phyloP scores from a whole-genome alignment of 1,140 invertebrate species.

The Cydia fagiglandana region DNA sequence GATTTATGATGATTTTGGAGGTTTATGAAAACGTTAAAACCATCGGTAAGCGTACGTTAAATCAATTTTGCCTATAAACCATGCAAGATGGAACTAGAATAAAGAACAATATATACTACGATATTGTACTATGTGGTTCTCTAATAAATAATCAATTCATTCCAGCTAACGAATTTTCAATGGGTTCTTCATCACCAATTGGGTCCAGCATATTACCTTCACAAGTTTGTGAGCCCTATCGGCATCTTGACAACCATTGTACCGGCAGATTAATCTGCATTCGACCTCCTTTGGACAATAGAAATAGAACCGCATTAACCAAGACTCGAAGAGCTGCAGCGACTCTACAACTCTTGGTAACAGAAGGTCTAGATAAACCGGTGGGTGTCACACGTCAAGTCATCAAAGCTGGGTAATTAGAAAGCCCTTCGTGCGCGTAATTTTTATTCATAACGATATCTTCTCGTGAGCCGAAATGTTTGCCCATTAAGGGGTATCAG shows the following conservation, averaged over 20 bases:
- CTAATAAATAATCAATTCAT: background rate
- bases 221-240: conserved; percentile 17
- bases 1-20: too few relatives aligned
- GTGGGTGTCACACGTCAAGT: conserved; percentile 34
- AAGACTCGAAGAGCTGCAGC: background rate
- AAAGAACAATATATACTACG: background rate
- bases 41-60: too few relatives aligned
- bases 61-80: too few relatives aligned
- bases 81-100: too few relatives aligned
- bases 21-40: too few relatives aligned
- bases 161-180: conserved; percentile 12
- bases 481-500: conserved; percentile 35
- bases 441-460: conserved; percentile 44
- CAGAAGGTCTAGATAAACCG: background rate
- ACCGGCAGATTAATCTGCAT: conserved; percentile 25
- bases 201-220: conserved; percentile 11
- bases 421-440: conserved; percentile 45
- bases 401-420: conserved; percentile 42
- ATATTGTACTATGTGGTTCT: background rate
- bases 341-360: background rate
- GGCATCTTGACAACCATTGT: conserved; percentile 24
- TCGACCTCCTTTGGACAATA: conserved; percentile 33
- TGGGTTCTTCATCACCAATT: background rate
- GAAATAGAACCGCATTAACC: conserved; percentile 15
- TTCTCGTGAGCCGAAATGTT: conserved; percentile 43